phyloP scores from a whole-genome alignment of 2,797 vertebrate species.

The Bradypodion ventrale region DNA sequence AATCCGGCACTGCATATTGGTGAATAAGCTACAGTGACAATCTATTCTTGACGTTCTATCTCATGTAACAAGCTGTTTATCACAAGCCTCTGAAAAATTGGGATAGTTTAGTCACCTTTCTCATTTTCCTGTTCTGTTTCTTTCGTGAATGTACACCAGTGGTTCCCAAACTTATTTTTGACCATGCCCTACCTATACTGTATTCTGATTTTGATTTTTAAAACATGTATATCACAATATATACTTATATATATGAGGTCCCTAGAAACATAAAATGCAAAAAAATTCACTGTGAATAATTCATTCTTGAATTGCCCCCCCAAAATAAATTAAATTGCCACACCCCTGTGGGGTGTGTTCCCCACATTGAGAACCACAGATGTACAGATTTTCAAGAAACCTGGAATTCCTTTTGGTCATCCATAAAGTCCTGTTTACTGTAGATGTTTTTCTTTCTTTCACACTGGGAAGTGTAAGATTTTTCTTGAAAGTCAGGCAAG shows the following conservation, averaged over 20 bases:
- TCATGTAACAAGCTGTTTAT: neutral
- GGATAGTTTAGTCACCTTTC: neutral
- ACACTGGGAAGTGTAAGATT: neutral
- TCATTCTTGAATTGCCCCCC: too few species aligned
- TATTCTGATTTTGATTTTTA: too few species aligned
- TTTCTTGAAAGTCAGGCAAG: neutral
- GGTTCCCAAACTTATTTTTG: too few species aligned
- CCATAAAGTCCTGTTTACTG: neutral
- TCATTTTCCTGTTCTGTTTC: neutral
- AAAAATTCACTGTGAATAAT: too few species aligned
- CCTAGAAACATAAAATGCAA: too few species aligned
- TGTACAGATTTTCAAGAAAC: conserved; percentile 4
- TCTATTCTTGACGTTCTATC: neutral
- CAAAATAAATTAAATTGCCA: too few species aligned
- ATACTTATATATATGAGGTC: too few species aligned
- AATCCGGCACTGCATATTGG: neutral
- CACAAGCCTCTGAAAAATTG: neutral
- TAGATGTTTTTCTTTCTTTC: neutral
- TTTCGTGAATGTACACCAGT: neutral
- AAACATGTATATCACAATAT: too few species aligned
- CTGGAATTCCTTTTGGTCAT: neutral
- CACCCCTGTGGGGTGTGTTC: too few species aligned
- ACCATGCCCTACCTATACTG: too few species aligned
- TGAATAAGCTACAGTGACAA: neutral
- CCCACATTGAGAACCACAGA: too few species aligned